Conservation (phyloP, 2,888 invertebrate genomes). For the Phengaris arion region DNA sequence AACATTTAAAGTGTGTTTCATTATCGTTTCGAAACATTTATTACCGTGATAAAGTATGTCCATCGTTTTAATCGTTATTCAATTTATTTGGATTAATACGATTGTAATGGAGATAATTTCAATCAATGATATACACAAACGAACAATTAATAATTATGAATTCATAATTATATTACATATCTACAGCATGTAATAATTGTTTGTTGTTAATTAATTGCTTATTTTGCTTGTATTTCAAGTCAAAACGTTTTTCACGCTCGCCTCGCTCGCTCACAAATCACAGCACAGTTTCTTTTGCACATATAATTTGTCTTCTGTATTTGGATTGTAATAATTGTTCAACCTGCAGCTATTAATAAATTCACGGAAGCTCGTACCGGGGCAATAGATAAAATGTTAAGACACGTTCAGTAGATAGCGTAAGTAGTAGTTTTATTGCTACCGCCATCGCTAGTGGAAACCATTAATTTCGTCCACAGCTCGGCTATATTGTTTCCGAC, state of each 20-base stretch:
- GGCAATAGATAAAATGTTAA: neutral
- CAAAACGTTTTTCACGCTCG: neutral
- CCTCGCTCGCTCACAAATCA: neutral
- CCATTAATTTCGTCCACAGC: constrained; percentile 12
- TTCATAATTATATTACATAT: neutral
- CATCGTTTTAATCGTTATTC: constrained; percentile 13
- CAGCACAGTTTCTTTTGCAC: neutral
- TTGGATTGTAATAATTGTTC: neutral
- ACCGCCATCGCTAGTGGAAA: constrained; percentile 16
- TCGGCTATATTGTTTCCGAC: constrained; percentile 15
- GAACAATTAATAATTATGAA: neutral
- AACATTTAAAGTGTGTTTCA: constrained; percentile 20
- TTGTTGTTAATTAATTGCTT: neutral
- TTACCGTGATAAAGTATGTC: constrained; percentile 1
- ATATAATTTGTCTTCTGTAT: neutral
- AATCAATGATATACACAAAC: neutral
- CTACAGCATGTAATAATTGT: neutral
- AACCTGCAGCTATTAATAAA: constrained; percentile 4
- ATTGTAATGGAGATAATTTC: constrained; percentile 2
- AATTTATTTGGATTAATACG: constrained; percentile 16
- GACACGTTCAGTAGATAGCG: constrained; percentile 16
- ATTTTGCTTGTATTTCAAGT: neutral
- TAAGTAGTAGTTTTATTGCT: constrained; percentile 21
- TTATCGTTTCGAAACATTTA: constrained; percentile 19
- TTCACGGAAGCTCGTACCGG: constrained; percentile 12